Conservation (phyloP, 1,140 invertebrate genomes). For the Drosophila novamexicana region DNA sequence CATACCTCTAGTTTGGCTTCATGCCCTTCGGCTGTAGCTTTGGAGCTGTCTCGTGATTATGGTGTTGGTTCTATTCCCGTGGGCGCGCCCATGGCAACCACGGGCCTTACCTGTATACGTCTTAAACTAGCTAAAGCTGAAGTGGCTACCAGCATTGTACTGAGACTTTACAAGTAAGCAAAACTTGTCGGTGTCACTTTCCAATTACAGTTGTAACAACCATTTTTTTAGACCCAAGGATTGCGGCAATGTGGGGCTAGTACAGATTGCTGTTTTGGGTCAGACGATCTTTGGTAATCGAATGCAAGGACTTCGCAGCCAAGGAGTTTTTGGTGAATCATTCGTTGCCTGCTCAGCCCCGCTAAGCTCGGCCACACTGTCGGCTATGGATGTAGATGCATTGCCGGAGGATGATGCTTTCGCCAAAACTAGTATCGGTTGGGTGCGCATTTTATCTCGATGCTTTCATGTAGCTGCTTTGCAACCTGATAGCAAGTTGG, state of each 20-base stretch:
- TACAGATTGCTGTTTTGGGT: constrained; percentile 94
- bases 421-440: constrained; percentile 82
- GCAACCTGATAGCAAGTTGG: constrained; percentile 83
- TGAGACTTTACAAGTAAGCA: constrained; percentile 84
- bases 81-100: constrained; percentile 89
- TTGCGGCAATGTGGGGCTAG: constrained; percentile 93
- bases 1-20: constrained; percentile 94
- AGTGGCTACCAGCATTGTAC: constrained; percentile 89
- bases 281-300: constrained; percentile 87
- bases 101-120: constrained; percentile 93
- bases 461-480: constrained; percentile 77
- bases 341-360: constrained; percentile 43
- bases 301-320: constrained; percentile 45
- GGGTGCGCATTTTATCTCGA: constrained; percentile 78
- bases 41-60: constrained; percentile 89
- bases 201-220: background rate
- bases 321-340: constrained; percentile 51
- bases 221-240: constrained; percentile 90
- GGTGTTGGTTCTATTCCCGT: constrained; percentile 86
- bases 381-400: constrained; percentile 54
- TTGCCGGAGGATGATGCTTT: constrained; percentile 80
- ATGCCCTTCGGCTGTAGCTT: constrained; percentile 94
- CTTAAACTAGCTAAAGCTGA: constrained; percentile 92
- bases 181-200: background rate
- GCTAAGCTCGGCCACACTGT: constrained; percentile 30